Evolutionary conservation across 1,140 invertebrate species (phyloP).

Genomic region (Sycobia sp.): DNA sequence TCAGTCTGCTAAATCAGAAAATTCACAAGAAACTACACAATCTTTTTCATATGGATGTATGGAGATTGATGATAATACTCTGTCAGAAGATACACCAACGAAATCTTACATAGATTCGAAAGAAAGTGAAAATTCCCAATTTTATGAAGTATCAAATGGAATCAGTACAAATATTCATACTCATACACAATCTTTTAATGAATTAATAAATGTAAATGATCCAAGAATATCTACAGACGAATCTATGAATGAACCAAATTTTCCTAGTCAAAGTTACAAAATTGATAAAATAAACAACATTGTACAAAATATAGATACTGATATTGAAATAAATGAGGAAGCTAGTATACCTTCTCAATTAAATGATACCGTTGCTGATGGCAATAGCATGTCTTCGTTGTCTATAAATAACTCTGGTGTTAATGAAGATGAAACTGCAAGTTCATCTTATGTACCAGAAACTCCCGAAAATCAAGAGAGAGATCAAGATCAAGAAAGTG

Average conservation of each 20-base stretch:
- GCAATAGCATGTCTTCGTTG: slow-evolving; percentile 52
- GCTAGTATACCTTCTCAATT: slow-evolving; percentile 57
- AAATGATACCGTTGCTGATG: slow-evolving; percentile 53
- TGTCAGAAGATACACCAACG: slow-evolving; percentile 45
- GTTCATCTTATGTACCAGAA: slow-evolving; percentile 59
- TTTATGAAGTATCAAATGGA: slow-evolving; percentile 41
- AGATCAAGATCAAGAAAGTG: slow-evolving; percentile 59
- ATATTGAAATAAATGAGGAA: slow-evolving; percentile 53
- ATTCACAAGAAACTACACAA: slow-evolving; percentile 46
- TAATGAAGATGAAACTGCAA: slow-evolving; percentile 58
- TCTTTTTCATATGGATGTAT: slow-evolving; percentile 47
- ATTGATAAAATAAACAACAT: slow-evolving; percentile 52
- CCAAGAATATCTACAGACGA: slow-evolving; percentile 40
- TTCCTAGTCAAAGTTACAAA: slow-evolving; percentile 57
- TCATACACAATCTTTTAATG: slow-evolving; percentile 56
- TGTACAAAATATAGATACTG: slow-evolving; percentile 48
- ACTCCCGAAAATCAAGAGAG: slow-evolving; percentile 59
- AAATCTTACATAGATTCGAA: slow-evolving; percentile 54
- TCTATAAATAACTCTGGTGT: slow-evolving; percentile 51
- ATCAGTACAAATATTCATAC: slow-evolving; percentile 46
- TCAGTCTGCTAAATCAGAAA: slow-evolving; percentile 53
- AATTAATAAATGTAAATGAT: slow-evolving; percentile 46
- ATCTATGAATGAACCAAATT: slow-evolving; percentile 49
- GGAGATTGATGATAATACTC: slow-evolving; percentile 42
- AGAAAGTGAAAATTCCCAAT: slow-evolving; percentile 46